Conservation (phyloP, 1,140 invertebrate genomes). For the Cydia amplana region DNA sequence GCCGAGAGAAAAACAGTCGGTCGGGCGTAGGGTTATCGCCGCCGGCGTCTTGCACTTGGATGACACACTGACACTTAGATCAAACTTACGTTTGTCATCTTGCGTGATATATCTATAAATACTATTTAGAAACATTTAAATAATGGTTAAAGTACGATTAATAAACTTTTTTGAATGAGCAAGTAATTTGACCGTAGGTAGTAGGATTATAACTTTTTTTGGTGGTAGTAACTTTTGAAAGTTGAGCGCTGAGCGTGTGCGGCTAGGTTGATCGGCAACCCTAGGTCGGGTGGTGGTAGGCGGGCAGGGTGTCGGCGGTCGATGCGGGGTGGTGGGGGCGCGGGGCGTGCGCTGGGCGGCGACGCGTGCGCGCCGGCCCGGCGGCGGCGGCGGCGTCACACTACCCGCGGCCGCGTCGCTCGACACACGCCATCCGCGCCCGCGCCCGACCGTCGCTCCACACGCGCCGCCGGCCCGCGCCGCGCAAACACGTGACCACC, state of each 20-base stretch:
- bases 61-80: slow-evolving; percentile 31
- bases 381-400: slow-evolving; percentile 49
- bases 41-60: neutral
- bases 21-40: slow-evolving; percentile 52
- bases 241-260: slow-evolving; percentile 37
- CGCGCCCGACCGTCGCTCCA: slow-evolving; percentile 61
- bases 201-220: slow-evolving; percentile 20
- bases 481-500: slow-evolving; percentile 71
- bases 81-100: neutral
- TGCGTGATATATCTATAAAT: neutral
- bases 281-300: slow-evolving; percentile 52
- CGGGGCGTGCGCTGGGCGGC: slow-evolving; percentile 36
- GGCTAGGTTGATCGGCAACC: slow-evolving; percentile 36
- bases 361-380: slow-evolving; percentile 28
- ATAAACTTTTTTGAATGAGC: neutral
- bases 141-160: neutral
- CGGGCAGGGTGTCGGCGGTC: slow-evolving; percentile 56
- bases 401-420: slow-evolving; percentile 71
- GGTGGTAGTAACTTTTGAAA: slow-evolving; percentile 18
- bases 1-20: slow-evolving; percentile 75
- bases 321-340: slow-evolving; percentile 41
- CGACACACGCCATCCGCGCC: slow-evolving; percentile 56
- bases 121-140: neutral
- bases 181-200: neutral
- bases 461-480: slow-evolving; percentile 70